Percentiles rank a stretch among this genome's conserved stretches.
These are phyloP conservation scores for Acrocyrtus sp. DNA, from an alignment of 2,888 invertebrate genomes.

Conservation along the genomic window DNA sequence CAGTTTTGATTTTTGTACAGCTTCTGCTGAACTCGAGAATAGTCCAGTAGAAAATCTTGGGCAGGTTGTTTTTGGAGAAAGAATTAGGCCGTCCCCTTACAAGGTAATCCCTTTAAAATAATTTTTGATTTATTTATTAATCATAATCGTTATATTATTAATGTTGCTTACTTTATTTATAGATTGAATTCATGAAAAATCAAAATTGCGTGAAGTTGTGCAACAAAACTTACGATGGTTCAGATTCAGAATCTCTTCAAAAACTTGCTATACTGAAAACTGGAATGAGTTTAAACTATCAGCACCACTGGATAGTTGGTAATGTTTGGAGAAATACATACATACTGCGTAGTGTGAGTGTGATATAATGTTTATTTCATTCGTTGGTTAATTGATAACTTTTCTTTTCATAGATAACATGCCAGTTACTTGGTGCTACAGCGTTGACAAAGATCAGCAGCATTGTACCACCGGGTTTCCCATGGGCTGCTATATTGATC, in stretches of 20 bases:
- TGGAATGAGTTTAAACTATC: slow-evolving; percentile 95
- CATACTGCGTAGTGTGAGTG: no score
- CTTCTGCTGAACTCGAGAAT: slow-evolving; percentile 69
- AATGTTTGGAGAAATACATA: no score
- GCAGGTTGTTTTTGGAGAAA: slow-evolving; percentile 99
- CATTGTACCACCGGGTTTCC: slow-evolving; percentile 97
- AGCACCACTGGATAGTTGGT: slow-evolving; percentile 96
- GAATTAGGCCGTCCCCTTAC: slow-evolving; percentile 94
- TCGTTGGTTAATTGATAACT: no score
- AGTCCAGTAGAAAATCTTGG: slow-evolving; percentile 98
- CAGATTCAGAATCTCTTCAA: slow-evolving; percentile 73
- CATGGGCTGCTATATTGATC: slow-evolving; percentile 85
- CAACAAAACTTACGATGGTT: slow-evolving; percentile 77
- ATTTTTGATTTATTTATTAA: not conserved
- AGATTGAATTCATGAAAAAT: slow-evolving; percentile 78
- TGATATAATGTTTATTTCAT: no score
- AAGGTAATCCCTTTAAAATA: no score
- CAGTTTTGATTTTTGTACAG: slow-evolving; percentile 94
- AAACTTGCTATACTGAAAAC: slow-evolving; percentile 85
- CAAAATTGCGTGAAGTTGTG: slow-evolving; percentile 53
- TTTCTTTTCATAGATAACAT: slow-evolving; percentile 81
- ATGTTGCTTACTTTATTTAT: slow-evolving; percentile 62
- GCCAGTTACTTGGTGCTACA: slow-evolving; percentile 98
- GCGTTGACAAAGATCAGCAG: slow-evolving; percentile 69
- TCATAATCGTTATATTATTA: not conserved